Base-by-base conservation (phyloP, 2,888 invertebrate species). In the Lasiommata megera region DNA sequence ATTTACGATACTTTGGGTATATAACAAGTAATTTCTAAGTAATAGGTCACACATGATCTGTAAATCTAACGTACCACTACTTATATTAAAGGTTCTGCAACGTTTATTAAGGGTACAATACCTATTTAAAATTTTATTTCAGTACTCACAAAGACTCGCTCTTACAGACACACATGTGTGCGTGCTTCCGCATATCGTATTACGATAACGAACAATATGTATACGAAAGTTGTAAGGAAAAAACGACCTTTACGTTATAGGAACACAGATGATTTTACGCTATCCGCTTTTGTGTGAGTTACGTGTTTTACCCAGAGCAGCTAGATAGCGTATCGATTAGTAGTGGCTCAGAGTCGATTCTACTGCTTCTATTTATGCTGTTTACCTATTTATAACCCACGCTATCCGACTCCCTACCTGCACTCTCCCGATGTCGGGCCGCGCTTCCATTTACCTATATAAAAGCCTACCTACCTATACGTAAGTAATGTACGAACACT, bases 341-440 rank as follows among this genome's bases (percentile, higher is more conserved):
- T 80, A 77, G 87, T 74, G 75, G 78, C 79, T 78, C 78, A 73
- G 74, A 79, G 83, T 76, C 85, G 81, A 89, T 88, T 88, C 87
- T 87, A 84, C 81, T 79, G 81, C 74, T 81, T 82, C 85, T 88
- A 88, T 89, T 89, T 89, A 87, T 83, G 84, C 84, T 86, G 80
- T 80, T 88, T 88, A 88, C 87, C 88, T 88, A 89, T 90, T 89
- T 90, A 89, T 90, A 89, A 84, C 79, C 76, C 77, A 74, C 76
- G 73, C 74, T 82, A 82, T 82, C 81, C 72, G 71, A 74, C 79
- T 82, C 76, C 77, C 83, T 86, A 88, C 88, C 86, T 89, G 85
- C 74, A 71, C 66, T 72, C 73, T 67, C 62, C 71, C 66, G 69
- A 58, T 43, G 69, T 76, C 71, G 64, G 67, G 61, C 58, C 57